Percentiles rank a stretch among this genome's conserved stretches.
phyloP scores from a whole-genome alignment of 2,888 invertebrate genomes.

The Papilio elwesi region DNA sequence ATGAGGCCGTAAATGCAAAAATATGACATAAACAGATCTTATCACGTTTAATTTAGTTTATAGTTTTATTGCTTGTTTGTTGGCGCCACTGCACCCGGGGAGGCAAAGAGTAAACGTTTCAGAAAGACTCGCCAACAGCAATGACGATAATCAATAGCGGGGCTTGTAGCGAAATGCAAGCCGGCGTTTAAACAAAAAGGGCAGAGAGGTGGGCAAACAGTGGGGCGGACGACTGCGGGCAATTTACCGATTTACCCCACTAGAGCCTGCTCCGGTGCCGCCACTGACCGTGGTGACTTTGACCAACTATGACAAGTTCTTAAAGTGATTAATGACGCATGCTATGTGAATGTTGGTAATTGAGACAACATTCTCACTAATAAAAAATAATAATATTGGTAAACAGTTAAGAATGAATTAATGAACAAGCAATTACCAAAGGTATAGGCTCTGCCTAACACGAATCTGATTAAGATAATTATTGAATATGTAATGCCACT shows the following conservation, averaged over 20 bases:
- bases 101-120: conserved; percentile 18
- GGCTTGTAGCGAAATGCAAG: conserved; percentile 59
- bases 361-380: too few species aligned
- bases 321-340: neutral
- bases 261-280: conserved; percentile 42
- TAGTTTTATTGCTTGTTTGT: conserved; percentile 1
- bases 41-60: neutral
- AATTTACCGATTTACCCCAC: conserved; percentile 76
- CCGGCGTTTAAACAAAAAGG: conserved; percentile 63
- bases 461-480: too few species aligned
- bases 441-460: too few species aligned
- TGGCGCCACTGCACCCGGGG: neutral
- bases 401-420: too few species aligned
- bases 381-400: too few species aligned
- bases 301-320: neutral
- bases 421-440: too few species aligned
- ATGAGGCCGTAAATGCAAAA: too few species aligned
- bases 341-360: too few species aligned
- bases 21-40: too few species aligned
- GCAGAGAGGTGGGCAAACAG: conserved; percentile 67
- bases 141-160: conserved; percentile 64
- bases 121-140: conserved; percentile 39
- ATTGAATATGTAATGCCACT: too few species aligned
- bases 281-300: conserved; percentile 28
- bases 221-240: conserved; percentile 73